Base-by-base conservation (phyloP, 1,140 invertebrate genomes). In the Bacillus rossius region DNA sequence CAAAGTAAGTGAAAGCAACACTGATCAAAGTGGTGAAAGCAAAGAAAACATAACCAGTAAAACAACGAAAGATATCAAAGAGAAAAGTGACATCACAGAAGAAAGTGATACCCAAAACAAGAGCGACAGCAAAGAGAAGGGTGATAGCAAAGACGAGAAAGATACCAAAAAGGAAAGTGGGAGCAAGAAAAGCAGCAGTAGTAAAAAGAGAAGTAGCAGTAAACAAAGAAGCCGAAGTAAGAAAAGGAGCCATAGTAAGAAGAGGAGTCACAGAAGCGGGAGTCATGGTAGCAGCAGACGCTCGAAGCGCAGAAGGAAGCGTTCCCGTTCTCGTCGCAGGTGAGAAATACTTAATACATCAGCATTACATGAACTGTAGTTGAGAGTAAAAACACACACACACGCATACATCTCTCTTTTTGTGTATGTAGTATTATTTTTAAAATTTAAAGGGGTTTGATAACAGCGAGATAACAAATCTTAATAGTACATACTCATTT, bases 171-270 rank as follows among this genome's bases (percentile, higher is more conserved):
- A 26, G 60, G 64, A n/a, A 61, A 61, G 43, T 66, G 62, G 48
- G 66, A 66, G 10, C 67, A 66, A 41, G 50, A 68, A 3, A 61
- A 63, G 54, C 64, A 69, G 45, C 57, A 61, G 8, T 61, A 71
- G 42, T 60, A 68, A 23, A 62, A 65, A 29, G 34, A 52, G 29
- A 64, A 61, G 48, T 41, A 65, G 22, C 50, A 56, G 20, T 61
- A 61, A 29, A 54, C 61, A 8, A 53, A 66, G 8, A 61, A 67
- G 34, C 63, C 57, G n/a, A 62, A 67, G 38, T 65, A 64, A 51
- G 66, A 67, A 49, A 68, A 70, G 14, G 43, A 57, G 38, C 17
- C 29, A 45, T 25, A 61, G 59, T 37, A 59, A 14, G 37, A 43
- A 17, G 13, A 43, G 26, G 7, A 17, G 13, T 49, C n/a, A n/a